These are phyloP conservation scores for Sinocyclocheilus maitianheensis DNA, from an alignment of 2,113 vertebrate genomes.

Conservation along the genomic window DNA sequence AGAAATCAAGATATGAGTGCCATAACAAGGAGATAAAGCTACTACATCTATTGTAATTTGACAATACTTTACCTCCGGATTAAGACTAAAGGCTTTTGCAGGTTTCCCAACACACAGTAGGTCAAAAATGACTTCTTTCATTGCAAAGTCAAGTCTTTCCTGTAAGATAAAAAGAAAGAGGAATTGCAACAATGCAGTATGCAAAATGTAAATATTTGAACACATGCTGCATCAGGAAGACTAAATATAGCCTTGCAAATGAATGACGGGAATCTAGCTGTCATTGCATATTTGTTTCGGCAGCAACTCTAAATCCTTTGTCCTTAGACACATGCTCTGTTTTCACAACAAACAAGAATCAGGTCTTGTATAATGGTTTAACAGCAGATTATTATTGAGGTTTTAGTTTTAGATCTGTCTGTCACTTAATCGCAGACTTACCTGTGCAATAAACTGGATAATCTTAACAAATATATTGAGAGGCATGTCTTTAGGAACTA, in stretches of 20 bases:
- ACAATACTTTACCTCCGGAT: constrained; percentile 87
- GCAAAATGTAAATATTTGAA: not conserved
- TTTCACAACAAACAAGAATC: constrained; percentile 20
- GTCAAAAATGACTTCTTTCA: constrained; percentile 99
- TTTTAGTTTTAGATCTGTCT: not conserved
- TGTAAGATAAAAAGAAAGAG: constrained; percentile 60
- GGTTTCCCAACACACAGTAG: constrained; percentile 96
- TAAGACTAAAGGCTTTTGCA: constrained; percentile 98
- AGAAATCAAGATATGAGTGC: not conserved
- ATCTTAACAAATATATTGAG: constrained; percentile 99
- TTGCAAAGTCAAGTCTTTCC: constrained; percentile 98
- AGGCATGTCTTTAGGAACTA: constrained; percentile 97
- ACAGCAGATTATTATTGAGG: not conserved
- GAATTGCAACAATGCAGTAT: not conserved
- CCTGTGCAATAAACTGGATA: constrained; percentile 99
- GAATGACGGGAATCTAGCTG: not conserved
- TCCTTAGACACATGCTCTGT: not conserved
- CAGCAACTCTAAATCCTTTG: not conserved
- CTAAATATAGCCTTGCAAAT: not conserved
- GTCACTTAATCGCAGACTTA: constrained; percentile 54
- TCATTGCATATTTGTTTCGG: not conserved
- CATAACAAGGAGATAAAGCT: not conserved
- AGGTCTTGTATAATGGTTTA: not conserved
- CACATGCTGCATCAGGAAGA: constrained; percentile 3
- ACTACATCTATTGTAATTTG: not conserved